Evolutionary conservation across 2,888 invertebrate species (phyloP).

Genomic region (Agriopis marginaria): DNA sequence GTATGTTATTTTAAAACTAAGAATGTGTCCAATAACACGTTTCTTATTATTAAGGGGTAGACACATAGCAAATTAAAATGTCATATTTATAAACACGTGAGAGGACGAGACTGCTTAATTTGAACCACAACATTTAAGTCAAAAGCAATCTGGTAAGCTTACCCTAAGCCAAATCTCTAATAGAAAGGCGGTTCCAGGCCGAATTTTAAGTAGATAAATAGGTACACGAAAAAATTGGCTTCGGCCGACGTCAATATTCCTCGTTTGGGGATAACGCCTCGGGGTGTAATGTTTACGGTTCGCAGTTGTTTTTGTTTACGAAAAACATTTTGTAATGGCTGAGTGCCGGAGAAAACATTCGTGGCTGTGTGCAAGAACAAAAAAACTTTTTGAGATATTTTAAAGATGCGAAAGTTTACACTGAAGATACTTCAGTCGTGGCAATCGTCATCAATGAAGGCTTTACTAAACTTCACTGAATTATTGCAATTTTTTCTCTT

Average conservation of each 20-base stretch:
- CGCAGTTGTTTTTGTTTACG: constrained; percentile 24
- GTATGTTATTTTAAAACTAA: too few relatives aligned
- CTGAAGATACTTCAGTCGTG: not conserved
- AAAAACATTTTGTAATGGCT: constrained; percentile 20
- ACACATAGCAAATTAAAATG: not conserved
- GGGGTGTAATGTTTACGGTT: constrained; percentile 9
- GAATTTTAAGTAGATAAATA: constrained; percentile 30
- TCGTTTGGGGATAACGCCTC: constrained; percentile 15
- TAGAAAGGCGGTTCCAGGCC: constrained; percentile 11
- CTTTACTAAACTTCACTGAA: too few relatives aligned
- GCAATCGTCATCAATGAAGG: not conserved
- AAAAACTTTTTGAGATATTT: not conserved
- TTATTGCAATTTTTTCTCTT: too few relatives aligned
- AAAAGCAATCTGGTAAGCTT: constrained; percentile 13
- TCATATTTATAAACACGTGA: too few relatives aligned
- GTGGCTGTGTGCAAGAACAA: not conserved
- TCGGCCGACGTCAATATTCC: constrained; percentile 8
- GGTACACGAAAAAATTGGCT: constrained; percentile 10
- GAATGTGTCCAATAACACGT: too few relatives aligned
- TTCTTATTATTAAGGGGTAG: too few relatives aligned
- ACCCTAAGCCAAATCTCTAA: constrained; percentile 17
- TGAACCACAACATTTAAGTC: not conserved
- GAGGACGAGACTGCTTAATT: too few relatives aligned
- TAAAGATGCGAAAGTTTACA: not conserved
- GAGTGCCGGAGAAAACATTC: not conserved